phyloP scores from a whole-genome alignment of 92 coral and sea anemone genomes.

The Muricea muricata region DNA sequence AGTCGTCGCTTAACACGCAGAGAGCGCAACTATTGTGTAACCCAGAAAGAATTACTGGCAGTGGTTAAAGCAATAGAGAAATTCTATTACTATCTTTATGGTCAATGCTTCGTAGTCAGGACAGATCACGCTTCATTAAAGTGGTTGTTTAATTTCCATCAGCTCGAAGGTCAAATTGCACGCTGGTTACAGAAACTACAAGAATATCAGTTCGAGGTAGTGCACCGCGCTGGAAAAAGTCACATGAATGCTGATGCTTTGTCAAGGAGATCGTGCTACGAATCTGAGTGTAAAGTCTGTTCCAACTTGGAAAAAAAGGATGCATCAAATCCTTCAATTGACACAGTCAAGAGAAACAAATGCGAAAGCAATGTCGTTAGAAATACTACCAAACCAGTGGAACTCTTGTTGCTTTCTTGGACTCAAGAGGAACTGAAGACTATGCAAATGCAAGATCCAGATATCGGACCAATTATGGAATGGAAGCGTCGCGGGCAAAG shows the following conservation, averaged over 20 bases:
- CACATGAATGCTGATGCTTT: too few relatives aligned
- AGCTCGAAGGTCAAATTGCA: not conserved
- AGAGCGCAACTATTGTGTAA: not conserved
- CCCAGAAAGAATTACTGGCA: too few relatives aligned
- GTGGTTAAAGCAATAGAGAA: too few relatives aligned
- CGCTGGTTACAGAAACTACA: not conserved
- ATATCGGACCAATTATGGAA: not conserved
- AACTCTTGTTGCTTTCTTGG: too few relatives aligned
- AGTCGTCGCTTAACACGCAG: not conserved
- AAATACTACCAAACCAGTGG: too few relatives aligned
- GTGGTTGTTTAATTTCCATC: not conserved
- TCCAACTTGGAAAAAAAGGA: not conserved
- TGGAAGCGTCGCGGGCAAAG: not conserved
- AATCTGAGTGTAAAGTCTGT: not conserved
- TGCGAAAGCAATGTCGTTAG: too few relatives aligned
- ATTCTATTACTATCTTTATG: not conserved
- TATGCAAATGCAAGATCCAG: too few relatives aligned
- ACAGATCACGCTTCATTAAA: too few relatives aligned
- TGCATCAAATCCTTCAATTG: too few relatives aligned
- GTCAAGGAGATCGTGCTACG: not conserved
- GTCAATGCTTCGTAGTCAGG: not conserved
- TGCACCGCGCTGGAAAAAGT: constrained; percentile 22
- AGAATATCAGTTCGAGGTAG: constrained; percentile 49
- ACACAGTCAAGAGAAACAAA: too few relatives aligned
- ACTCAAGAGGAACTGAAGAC: too few relatives aligned